Evolutionary conservation across 2,113 vertebrate genomes (phyloP).

Genomic region (Pandion haliaetus): DNA sequence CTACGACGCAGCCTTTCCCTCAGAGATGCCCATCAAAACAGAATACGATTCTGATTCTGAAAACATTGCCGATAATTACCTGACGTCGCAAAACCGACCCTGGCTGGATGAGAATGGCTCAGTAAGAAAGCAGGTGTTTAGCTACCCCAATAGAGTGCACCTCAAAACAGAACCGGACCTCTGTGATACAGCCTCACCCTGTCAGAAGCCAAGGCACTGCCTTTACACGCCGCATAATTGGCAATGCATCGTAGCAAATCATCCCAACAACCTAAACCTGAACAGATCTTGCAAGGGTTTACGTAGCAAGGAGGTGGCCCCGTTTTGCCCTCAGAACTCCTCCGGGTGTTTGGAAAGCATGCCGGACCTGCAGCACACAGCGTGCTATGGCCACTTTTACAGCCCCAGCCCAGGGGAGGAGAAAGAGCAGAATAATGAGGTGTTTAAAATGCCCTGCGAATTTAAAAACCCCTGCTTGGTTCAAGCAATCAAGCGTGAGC

Average conservation of each 20-base stretch:
- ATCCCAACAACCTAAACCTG: conserved; percentile 36
- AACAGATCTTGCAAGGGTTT: conserved; percentile 69
- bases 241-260: conserved; percentile 72
- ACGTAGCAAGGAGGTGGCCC: conserved; percentile 73
- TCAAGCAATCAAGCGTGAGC: conserved; percentile 89
- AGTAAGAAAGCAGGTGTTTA: conserved; percentile 67
- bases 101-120: conserved; percentile 74
- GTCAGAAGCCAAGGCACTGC: conserved; percentile 78
- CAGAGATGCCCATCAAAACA: conserved; percentile 86
- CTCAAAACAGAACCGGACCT: conserved; percentile 85
- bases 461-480: conserved; percentile 80
- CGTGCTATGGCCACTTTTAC: conserved; percentile 73
- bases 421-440: conserved; percentile 70
- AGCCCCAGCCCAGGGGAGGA: conserved; percentile 63
- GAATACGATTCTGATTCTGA: conserved; percentile 88
- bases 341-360: conserved; percentile 74
- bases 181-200: conserved; percentile 75
- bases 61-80: conserved; percentile 73
- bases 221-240: conserved; percentile 71
- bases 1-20: conserved; percentile 71
- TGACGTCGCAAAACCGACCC: conserved; percentile 30
- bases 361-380: conserved; percentile 62
- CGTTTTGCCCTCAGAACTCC: conserved; percentile 74
- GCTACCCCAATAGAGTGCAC: conserved; percentile 73
- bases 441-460: conserved; percentile 75